Conservation (phyloP, 2,113 vertebrate genomes). For the Meles meles region DNA sequence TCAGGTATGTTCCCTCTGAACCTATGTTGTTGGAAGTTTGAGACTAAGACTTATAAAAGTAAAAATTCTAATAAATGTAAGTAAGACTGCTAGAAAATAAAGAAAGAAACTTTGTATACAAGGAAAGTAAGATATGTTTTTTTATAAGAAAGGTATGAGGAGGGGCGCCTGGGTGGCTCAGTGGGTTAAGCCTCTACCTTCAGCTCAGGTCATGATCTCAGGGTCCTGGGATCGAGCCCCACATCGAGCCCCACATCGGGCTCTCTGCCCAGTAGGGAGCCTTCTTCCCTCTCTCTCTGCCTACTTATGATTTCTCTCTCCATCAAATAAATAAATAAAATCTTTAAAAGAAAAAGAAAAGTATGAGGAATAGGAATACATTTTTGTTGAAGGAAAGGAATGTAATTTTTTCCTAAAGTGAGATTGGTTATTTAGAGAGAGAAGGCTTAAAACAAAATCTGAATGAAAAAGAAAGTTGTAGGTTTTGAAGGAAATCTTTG, state of each 20-base stretch:
- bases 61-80: not conserved
- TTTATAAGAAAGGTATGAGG: not conserved
- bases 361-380: not conserved
- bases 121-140: not conserved
- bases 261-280: no score
- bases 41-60: not conserved
- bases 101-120: not conserved
- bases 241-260: no score
- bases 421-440: not conserved
- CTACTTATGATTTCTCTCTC: no score
- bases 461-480: not conserved
- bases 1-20: not conserved
- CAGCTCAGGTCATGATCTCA: no score
- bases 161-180: no score
- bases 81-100: not conserved
- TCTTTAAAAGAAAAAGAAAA: no score
- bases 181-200: no score
- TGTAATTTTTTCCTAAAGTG: not conserved
- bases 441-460: not conserved
- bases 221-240: no score
- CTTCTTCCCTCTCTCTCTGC: no score
- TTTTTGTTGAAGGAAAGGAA: not conserved
- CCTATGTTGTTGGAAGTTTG: not conserved
- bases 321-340: no score
- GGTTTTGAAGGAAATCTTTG: not conserved